Conservation (phyloP, 2,888 invertebrate species). For the Cynaeus angustus region DNA sequence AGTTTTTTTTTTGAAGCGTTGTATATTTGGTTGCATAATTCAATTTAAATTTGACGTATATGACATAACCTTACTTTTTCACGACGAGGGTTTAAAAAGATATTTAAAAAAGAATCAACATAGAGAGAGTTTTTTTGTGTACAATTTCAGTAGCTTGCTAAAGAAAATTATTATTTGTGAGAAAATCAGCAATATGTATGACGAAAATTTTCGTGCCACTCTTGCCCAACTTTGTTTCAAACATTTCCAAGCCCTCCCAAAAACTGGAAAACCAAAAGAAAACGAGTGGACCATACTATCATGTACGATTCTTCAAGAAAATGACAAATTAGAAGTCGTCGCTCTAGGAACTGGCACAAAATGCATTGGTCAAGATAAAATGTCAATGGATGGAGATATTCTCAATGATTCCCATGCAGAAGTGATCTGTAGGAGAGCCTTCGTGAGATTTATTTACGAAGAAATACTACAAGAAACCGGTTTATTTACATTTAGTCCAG, state of each 20-base stretch:
- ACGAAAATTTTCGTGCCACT: slow-evolving; percentile 57
- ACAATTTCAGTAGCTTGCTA: neutral
- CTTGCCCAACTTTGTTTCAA: slow-evolving; percentile 77
- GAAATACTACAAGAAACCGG: slow-evolving; percentile 66
- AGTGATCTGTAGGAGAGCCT: slow-evolving; percentile 87
- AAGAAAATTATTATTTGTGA: neutral
- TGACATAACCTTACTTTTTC: too few species aligned
- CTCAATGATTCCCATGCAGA: slow-evolving; percentile 96
- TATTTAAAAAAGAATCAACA: too few species aligned
- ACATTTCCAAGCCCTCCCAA: slow-evolving; percentile 78
- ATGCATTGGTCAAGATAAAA: slow-evolving; percentile 84
- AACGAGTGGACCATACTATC: slow-evolving; percentile 91
- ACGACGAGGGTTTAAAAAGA: too few species aligned
- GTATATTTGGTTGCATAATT: too few species aligned
- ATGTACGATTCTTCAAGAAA: slow-evolving; percentile 78
- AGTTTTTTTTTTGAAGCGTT: too few species aligned
- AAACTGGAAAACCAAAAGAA: slow-evolving; percentile 85
- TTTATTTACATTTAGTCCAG: slow-evolving; percentile 9
- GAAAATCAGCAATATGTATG: neutral
- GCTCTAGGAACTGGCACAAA: slow-evolving; percentile 94
- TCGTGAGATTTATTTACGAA: slow-evolving; percentile 84
- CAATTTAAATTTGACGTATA: too few species aligned
- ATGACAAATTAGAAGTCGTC: slow-evolving; percentile 75
- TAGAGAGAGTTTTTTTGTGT: too few species aligned
- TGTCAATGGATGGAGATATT: slow-evolving; percentile 80